phyloP scores from a whole-genome alignment of 2,888 invertebrate genomes.

The Acholoe squamosa region DNA sequence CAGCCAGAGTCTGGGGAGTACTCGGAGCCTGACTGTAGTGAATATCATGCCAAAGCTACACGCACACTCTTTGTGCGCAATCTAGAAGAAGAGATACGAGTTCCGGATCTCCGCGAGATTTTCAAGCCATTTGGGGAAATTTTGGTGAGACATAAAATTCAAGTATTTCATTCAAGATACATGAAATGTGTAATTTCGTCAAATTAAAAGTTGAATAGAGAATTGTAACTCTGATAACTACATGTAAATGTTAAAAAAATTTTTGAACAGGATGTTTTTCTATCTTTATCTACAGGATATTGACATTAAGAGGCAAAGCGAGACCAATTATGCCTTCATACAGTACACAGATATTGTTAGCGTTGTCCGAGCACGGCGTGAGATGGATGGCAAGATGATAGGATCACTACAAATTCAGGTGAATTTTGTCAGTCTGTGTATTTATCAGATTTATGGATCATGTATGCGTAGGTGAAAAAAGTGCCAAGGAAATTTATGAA shows the following conservation, averaged over 20 bases:
- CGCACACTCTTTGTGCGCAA: constrained; percentile 98
- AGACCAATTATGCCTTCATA: constrained; percentile 96
- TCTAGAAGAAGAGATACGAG: constrained; percentile 96
- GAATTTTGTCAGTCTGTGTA: neutral
- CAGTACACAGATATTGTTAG: constrained; percentile 98
- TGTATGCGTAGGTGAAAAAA: no score
- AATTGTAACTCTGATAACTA: no score
- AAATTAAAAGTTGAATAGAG: no score
- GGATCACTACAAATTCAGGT: constrained; percentile 94
- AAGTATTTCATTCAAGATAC: no score
- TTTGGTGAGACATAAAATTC: constrained; percentile 86
- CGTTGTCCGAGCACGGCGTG: constrained; percentile 94
- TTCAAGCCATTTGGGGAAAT: constrained; percentile 98
- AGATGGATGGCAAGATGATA: constrained; percentile 96
- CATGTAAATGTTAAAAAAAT: no score
- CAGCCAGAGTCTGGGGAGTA: constrained; percentile 3
- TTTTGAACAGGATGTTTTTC: neutral
- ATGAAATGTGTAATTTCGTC: no score
- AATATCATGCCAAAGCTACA: constrained; percentile 98
- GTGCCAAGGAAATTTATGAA: no score
- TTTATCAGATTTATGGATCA: no score
- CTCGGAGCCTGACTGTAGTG: constrained; percentile 89
- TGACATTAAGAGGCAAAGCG: constrained; percentile 97
- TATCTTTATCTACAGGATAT: constrained; percentile 88
- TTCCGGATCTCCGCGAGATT: constrained; percentile 93